Percentiles rank a stretch among this genome's conserved stretches.
Conservation (phyloP, 2,797 vertebrate species). For the Acanthis flammea region DNA sequence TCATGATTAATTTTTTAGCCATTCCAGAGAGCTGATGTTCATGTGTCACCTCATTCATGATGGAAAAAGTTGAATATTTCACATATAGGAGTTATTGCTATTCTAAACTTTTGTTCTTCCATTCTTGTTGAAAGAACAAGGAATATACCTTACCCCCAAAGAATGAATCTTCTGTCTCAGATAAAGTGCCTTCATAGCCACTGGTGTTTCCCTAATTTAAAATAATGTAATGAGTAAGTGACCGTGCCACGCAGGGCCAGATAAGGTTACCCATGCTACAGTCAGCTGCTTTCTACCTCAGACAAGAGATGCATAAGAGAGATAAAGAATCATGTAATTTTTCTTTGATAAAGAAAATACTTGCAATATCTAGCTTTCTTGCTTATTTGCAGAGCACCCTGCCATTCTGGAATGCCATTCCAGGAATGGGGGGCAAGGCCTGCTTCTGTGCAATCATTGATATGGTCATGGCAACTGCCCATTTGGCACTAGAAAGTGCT, state of each 20-base stretch:
- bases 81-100: not conserved
- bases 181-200: not conserved
- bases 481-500: conserved; percentile 34
- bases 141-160: not conserved
- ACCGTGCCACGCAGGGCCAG: not conserved
- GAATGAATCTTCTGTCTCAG: not conserved
- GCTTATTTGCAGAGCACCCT: conserved; percentile 25
- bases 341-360: conserved; percentile 19
- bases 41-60: not conserved
- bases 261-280: not conserved
- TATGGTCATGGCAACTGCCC: conserved; percentile 10
- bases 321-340: not conserved
- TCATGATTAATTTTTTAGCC: not conserved
- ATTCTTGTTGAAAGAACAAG: not conserved
- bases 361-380: not conserved
- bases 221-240: not conserved
- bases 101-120: not conserved
- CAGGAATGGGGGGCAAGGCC: conserved; percentile 1
- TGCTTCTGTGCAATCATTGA: conserved; percentile 49
- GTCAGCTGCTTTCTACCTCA: not conserved
- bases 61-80: not conserved
- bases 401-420: not conserved
- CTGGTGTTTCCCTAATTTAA: not conserved
- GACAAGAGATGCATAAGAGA: not conserved
- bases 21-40: not conserved